Evolutionary conservation across 1,140 invertebrate genomes (phyloP).

Genomic region (Luehdorfia chinensis): DNA sequence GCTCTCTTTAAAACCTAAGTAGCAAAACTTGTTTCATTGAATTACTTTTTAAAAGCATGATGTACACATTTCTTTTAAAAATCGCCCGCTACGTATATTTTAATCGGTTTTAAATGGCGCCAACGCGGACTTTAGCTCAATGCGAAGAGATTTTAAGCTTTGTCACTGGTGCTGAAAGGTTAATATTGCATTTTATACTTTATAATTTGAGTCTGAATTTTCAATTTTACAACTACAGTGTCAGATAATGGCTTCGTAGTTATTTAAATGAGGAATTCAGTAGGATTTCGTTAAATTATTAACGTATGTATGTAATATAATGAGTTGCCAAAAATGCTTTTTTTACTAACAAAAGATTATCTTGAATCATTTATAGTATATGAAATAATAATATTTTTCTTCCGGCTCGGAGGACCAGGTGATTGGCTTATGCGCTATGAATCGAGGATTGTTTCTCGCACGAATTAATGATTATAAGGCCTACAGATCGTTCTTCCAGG

Average conservation of each 20-base stretch:
- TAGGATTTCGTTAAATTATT: slow-evolving; percentile 13
- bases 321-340: no score
- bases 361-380: no score
- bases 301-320: slow-evolving; percentile 2
- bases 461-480: no score
- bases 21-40: slow-evolving; percentile 5
- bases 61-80: slow-evolving; percentile 15
- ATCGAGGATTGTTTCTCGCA: no score
- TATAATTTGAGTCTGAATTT: slow-evolving; percentile 16
- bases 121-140: not conserved
- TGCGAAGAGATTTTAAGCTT: not conserved
- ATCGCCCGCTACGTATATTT: slow-evolving; percentile 15
- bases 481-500: no score
- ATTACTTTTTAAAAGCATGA: not conserved
- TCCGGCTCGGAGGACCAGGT: no score
- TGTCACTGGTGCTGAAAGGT: not conserved
- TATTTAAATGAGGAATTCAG: slow-evolving; percentile 17
- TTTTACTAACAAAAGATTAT: no score
- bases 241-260: slow-evolving; percentile 17
- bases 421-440: no score
- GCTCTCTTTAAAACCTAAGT: slow-evolving; percentile 1
- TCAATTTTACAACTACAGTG: slow-evolving; percentile 15
- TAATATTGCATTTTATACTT: not conserved
- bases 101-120: slow-evolving; percentile 11
- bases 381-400: no score